Evolutionary conservation across 2,888 invertebrate species (phyloP), one percentile per base, ranked within the genome.

Genomic region (Pocota personata): DNA sequence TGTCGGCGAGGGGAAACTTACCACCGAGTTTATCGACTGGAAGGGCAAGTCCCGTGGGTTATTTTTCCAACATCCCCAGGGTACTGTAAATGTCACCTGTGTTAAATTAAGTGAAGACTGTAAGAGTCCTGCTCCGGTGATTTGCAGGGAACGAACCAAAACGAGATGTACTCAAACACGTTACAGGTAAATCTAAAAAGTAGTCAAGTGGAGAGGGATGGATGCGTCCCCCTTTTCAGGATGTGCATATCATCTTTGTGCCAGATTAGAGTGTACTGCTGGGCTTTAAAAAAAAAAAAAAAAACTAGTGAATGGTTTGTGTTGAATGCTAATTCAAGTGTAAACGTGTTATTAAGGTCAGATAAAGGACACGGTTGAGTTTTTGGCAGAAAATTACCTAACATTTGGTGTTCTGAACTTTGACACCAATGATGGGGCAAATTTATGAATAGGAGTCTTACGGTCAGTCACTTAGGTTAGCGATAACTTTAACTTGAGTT

Each of bases 141-240:
- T 82, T 64, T 87, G 87, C 62, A 55, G 82, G 21, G 78, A 48
- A 77, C 72, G 87, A 57, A 89, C 87, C 27, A 90, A 86, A 72
- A 89, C 91, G 75, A 89, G 91, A 71, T 89, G 89, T 62, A 91
- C 92, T 24, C 92, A 91, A 69, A 91, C 92, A 4, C 89, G 91
- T 55, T 91, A 91, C 83, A 90, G 91, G 91, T 91, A 82, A 82
- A 86, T 82, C 62, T 35, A 40, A 35, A 62, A 73, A 73, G 4
- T 24, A 10, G 3, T 27, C 14, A 27, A 12, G 21, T 32, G 14
- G 16, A n/a, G 40, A 10, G 24, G 37, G 7, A 24, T 1, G 2
- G 4, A 16, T 19, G 19, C 14, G 62, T 8, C 12, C 6, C 19
- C 7, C 16, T 10, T 57, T 37, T n/a, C 8, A 46, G n/a, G 48